Conservation (phyloP, 2,113 vertebrate genomes). For the Centropus bengalensis region DNA sequence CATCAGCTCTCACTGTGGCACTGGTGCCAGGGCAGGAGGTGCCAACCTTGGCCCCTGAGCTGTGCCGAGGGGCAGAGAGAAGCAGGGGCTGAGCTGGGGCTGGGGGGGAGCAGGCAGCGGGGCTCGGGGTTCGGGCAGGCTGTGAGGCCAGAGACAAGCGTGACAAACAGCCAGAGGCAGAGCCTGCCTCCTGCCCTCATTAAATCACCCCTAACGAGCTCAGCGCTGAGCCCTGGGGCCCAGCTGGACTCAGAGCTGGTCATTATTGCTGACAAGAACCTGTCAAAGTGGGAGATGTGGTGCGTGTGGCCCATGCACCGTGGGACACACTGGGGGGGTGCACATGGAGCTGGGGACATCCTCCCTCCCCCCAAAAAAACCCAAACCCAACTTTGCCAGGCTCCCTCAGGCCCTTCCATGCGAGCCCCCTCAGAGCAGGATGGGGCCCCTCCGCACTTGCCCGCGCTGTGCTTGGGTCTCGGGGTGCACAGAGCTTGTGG, state of each 20-base stretch:
- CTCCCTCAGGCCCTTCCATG: background rate
- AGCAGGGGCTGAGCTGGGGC: background rate
- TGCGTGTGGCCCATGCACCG: rapidly evolving
- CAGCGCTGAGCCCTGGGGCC: conserved; percentile 38
- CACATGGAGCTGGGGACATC: background rate
- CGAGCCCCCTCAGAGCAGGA: background rate
- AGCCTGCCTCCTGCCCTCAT: conserved; percentile 52
- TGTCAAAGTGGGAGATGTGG: background rate
- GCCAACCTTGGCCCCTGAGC: background rate
- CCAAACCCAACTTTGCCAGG: background rate
- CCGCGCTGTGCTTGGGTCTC: rapidly evolving
- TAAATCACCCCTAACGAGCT: conserved; percentile 61
- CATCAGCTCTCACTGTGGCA: rapidly evolving
- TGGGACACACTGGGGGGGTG: background rate
- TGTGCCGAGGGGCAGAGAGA: background rate
- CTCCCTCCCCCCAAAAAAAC: too few species aligned
- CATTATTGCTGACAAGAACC: conserved; percentile 50
- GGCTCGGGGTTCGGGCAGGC: background rate
- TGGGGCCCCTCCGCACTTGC: background rate
- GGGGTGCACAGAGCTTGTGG: rapidly evolving
- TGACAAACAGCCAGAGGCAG: conserved; percentile 63
- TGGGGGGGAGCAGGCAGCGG: rapidly evolving
- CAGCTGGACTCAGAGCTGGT: conserved; percentile 6
- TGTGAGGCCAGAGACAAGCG: background rate
- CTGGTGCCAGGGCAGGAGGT: background rate